Base-by-base conservation (phyloP, 1,140 invertebrate genomes). In the Scaptomyza montana region DNA sequence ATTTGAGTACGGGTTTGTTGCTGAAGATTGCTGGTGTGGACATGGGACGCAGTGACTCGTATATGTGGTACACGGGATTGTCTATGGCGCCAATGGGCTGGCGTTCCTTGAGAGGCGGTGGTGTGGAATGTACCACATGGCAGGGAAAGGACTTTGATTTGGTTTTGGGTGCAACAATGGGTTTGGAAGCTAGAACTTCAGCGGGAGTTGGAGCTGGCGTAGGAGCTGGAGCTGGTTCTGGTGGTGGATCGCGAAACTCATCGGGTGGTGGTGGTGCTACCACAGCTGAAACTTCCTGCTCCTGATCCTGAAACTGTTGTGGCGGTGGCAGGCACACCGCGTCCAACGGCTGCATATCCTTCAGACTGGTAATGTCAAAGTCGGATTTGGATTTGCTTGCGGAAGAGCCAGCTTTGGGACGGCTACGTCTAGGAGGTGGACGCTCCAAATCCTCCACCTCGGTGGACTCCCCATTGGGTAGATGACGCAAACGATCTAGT, bases 11-110 rank as follows among this genome's bases (percentile, higher is more conserved):
- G 1, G 92, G 90, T 70, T 91, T 90, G 28, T 92, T 86, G 63
- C 81, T 90, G 46, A 92, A 92, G 69, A 92, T 93, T 53, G 93
- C 90, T 16, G 93, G 93, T 61, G 93, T 93, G 49, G 80, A 84
- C 54, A 89, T 91, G 39, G 90, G 90, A 67, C 87, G 93, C 92
- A 80, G 92, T 80, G 79, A 95, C 92, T 96, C 96, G 81, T 96
- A 96, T n/a, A 96, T 95, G 90, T 97, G 96, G 76, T 96, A 96
- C 0, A 97, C 92, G 0, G 95, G 95, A 92, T 96, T 97, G 85
- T 96, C 96, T 36, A 96, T 74, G 69, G 91, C 78, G 0, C 76
- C 90, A n/a, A 82, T 77, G 5, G 87, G 90, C n/a, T 89, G 77
- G 7, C 86, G 74, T 25, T 91, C 90, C 56, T 90, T 91, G 2